A percentile compares a stretch with the other conserved stretches of the same genome.
Evolutionary conservation across 1,140 invertebrate species (phyloP).

Genomic region (Drosophila setifemur): DNA sequence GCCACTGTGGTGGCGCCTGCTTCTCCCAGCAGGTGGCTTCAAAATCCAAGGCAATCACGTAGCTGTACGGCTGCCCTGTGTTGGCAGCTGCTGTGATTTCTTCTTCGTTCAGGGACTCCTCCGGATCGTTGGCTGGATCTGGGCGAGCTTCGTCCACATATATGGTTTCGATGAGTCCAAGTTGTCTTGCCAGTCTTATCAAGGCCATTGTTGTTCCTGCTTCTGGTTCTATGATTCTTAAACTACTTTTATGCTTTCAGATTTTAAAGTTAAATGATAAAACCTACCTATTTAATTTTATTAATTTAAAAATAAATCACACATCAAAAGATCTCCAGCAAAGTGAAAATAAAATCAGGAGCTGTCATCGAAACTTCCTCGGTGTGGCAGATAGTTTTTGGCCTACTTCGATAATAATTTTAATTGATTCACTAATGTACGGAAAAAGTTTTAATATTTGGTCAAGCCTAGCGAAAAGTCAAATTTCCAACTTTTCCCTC

Average conservation of each 20-base stretch:
- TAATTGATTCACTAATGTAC: conserved; percentile 43
- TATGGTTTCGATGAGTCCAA: conserved; percentile 82
- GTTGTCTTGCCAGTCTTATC: too few relatives aligned
- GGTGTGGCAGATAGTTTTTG: conserved; percentile 10
- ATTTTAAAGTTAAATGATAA: neutral
- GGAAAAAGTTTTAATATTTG: conserved; percentile 38
- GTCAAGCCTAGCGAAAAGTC: conserved; percentile 31
- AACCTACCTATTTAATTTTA: neutral
- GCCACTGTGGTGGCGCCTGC: conserved; percentile 69
- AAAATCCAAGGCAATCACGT: conserved; percentile 83
- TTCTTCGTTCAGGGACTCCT: conserved; percentile 48
- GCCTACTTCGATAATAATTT: conserved; percentile 37
- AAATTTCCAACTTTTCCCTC: conserved; percentile 33
- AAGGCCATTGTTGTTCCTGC: too few relatives aligned
- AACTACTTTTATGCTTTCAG: too few relatives aligned
- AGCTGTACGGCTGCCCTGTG: conserved; percentile 69
- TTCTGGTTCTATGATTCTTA: too few relatives aligned
- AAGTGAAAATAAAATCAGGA: neutral
- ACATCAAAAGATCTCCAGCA: neutral
- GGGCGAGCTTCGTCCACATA: conserved; percentile 65
- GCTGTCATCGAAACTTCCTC: conserved; percentile 1
- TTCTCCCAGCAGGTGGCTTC: conserved; percentile 84
- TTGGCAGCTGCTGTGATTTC: conserved; percentile 38
- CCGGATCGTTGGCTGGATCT: conserved; percentile 48
- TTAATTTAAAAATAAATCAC: neutral